Evolutionary conservation across 2,797 vertebrate species (phyloP).

Genomic region (Perodicticus potto): DNA sequence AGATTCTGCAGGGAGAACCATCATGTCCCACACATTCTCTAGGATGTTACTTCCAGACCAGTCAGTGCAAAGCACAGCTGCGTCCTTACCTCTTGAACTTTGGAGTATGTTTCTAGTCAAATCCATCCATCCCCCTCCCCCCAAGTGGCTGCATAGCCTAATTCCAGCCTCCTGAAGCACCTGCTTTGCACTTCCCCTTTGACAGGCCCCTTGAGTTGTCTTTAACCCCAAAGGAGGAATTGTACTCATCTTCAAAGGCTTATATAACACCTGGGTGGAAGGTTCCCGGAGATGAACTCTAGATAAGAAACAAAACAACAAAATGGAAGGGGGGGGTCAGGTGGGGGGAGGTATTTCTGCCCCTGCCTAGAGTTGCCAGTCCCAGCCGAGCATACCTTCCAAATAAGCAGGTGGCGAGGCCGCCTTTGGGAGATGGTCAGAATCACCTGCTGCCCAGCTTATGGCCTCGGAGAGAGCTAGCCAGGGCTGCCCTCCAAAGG

Average conservation of each 20-base stretch:
- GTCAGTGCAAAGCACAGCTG: background rate
- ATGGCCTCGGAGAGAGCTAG: conserved; percentile 30
- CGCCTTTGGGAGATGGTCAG: conserved; percentile 1
- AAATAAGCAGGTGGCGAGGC: conserved; percentile 50
- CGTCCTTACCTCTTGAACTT: background rate
- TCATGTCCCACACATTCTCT: accelerated
- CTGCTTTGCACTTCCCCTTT: background rate
- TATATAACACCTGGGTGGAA: conserved; percentile 53
- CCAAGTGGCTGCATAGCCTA: background rate
- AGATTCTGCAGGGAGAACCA: background rate
- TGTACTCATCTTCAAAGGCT: conserved; percentile 68
- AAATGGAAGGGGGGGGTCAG: background rate
- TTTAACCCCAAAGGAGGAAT: conserved; percentile 10
- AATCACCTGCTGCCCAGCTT: conserved; percentile 72
- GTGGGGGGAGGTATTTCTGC: accelerated
- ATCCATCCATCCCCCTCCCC: accelerated
- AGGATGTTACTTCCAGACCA: background rate
- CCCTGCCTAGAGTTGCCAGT: background rate
- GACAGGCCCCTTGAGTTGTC: conserved; percentile 63
- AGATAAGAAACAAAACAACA: conserved; percentile 42
- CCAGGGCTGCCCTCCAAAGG: conserved; percentile 74
- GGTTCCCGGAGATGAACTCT: conserved; percentile 48
- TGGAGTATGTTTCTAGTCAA: background rate
- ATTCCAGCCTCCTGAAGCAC: background rate
- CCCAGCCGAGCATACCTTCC: background rate